Evolutionary conservation across 2,113 vertebrate genomes (phyloP), one percentile per base, ranked within the genome.

Genomic region (Seriola aureovittata): DNA sequence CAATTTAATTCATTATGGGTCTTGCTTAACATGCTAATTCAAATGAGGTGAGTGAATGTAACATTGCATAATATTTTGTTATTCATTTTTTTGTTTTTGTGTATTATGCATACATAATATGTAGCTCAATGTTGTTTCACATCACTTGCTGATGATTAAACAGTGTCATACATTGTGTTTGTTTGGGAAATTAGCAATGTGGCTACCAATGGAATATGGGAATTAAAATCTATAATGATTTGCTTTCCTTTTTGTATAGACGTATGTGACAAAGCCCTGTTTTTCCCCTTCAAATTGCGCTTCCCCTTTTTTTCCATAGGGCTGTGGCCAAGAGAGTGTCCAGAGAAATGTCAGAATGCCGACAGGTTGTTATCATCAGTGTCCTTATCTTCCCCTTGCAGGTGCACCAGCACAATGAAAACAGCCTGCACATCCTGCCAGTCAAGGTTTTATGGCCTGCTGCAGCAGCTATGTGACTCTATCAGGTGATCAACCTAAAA

Each of bases 311-410:
- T 85, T 77, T 91, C 85, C 8, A 50, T 60, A 71, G 66, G 74
- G 59, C 67, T 80, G 84, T 75, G 85, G 75, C 89, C 72, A 87
- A 57, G 83, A 85, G 83, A 92, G 44, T 85, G 90, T 95, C 91
- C 92, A 90, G 84, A 93, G 89, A 91, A 95, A 93, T 95, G 92
- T 93, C 94, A 92, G 88, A 67, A 85, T 87, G 87, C 81, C 81
- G 90, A 89, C 93, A 92, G 90, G 87, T 90, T 92, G 85, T 94
- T 94, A 94, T 94, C 93, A 80, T 88, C 83, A 54, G 66, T 68
- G 79, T 68, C 76, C 93, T 95, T 95, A 95, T 95, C 93, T 94
- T 89, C 50, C 68, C 68, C 68, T 79, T 88, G 90, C 93, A 95
- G 93, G 91, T 92, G 91, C 81, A 85, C 69, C 48, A 48, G 74